A percentile compares a stretch with the other conserved stretches of the same genome.
Evolutionary conservation across 30 jellyfish, hydroid and myxozoan genomes (phyloP).

Genomic region (Rhopilema esculentum): DNA sequence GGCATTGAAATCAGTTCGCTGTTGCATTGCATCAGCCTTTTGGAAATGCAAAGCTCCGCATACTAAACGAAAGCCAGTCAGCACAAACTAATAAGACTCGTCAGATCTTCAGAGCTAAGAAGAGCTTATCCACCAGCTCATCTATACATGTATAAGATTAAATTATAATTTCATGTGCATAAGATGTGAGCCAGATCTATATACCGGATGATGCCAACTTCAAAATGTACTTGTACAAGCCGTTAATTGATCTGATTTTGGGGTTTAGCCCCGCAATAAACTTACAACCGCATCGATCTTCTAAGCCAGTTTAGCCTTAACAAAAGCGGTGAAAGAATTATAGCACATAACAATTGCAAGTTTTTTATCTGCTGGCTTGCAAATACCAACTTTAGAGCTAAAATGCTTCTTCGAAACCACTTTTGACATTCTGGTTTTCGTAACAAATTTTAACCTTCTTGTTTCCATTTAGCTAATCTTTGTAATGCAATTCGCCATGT

Average conservation of each 20-base stretch:
- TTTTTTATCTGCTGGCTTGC: background rate
- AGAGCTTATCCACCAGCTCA: background rate
- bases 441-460: background rate
- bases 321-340: background rate
- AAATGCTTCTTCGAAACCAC: background rate
- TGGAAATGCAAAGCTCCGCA: background rate
- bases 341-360: background rate
- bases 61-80: background rate
- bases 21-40: background rate
- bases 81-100: background rate
- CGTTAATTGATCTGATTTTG: background rate
- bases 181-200: background rate
- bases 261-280: background rate
- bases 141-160: conserved; percentile 15
- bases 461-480: background rate
- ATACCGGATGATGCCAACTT: background rate
- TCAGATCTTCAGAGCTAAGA: background rate
- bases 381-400: background rate
- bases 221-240: background rate
- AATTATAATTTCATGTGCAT: background rate
- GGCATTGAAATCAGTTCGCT: too few relatives aligned
- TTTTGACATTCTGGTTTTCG: background rate
- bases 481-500: background rate
- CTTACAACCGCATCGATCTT: background rate
- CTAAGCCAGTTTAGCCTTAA: background rate